Percentiles rank a stretch among this genome's conserved stretches.
Conservation (phyloP, 2,797 vertebrate genomes). For the Podarcis lilfordi region DNA sequence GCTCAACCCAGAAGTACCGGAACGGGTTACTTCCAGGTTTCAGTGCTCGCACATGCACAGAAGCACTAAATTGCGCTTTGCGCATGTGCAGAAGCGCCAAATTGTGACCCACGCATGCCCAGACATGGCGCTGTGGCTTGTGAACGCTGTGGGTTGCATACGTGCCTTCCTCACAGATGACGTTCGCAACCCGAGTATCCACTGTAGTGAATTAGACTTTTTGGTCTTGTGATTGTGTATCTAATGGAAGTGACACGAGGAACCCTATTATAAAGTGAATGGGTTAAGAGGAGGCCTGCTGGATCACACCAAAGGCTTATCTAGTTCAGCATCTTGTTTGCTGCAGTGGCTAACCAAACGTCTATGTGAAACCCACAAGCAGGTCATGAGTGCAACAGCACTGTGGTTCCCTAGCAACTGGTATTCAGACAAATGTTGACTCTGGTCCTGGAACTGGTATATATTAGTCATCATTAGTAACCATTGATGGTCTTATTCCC, state of each 20-base stretch:
- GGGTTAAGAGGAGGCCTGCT: not conserved
- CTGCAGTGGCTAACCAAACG: not conserved
- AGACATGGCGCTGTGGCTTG: no score
- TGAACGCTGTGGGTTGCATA: no score
- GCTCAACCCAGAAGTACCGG: no score
- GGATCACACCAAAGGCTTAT: not conserved
- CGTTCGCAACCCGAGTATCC: no score
- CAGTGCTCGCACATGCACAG: no score
- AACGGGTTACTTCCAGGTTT: no score
- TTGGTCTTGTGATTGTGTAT: not conserved
- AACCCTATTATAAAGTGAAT: not conserved
- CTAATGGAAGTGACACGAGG: not conserved
- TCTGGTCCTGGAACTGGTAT: not conserved
- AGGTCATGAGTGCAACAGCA: not conserved
- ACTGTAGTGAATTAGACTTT: not conserved
- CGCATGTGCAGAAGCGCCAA: no score
- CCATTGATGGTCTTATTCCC: not conserved
- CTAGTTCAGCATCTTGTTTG: not conserved
- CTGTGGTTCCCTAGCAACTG: not conserved
- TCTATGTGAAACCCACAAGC: not conserved
- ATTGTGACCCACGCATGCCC: no score
- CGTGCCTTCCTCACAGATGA: no score
- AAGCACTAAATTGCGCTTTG: no score
- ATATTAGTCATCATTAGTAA: no score
- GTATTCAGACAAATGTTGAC: not conserved